These are phyloP conservation scores for Drosophila rellima DNA, from an alignment of 2,888 invertebrate species.

Conservation along the genomic window DNA sequence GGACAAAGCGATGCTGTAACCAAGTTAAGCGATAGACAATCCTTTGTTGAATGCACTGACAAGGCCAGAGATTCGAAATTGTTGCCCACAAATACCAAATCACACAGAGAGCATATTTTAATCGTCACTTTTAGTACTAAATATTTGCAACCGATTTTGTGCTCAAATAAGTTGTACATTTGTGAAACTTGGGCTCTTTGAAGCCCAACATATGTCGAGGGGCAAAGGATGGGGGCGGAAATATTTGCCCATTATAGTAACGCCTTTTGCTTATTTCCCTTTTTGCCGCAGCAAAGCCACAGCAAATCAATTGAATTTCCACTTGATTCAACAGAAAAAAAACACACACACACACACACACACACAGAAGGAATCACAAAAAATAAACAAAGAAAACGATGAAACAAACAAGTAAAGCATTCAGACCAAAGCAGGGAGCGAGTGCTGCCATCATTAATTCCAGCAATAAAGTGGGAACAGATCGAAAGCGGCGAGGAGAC, in stretches of 20 bases:
- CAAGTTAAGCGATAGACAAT: not conserved
- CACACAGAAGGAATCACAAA: constrained; percentile 16
- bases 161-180: constrained; percentile 58
- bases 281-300: constrained; percentile 58
- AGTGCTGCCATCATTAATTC: constrained; percentile 71
- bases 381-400: constrained; percentile 20
- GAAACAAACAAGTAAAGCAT: constrained; percentile 28
- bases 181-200: constrained; percentile 57
- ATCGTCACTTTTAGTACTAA: constrained; percentile 35
- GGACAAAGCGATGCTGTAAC: constrained; percentile 26
- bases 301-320: constrained; percentile 80
- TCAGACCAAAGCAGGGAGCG: constrained; percentile 10
- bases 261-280: constrained; percentile 50
- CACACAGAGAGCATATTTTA: not conserved
- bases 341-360: constrained; percentile 47
- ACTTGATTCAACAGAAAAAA: constrained; percentile 75
- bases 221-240: constrained; percentile 16
- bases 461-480: constrained; percentile 62
- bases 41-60: constrained; percentile 12
- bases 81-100: constrained; percentile 8
- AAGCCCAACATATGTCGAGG: constrained; percentile 50
- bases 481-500: constrained; percentile 1
- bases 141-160: constrained; percentile 63
- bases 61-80: constrained; percentile 30
- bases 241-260: constrained; percentile 56